Base-by-base conservation (phyloP, 1,140 invertebrate species). In the Bombus turneri region DNA sequence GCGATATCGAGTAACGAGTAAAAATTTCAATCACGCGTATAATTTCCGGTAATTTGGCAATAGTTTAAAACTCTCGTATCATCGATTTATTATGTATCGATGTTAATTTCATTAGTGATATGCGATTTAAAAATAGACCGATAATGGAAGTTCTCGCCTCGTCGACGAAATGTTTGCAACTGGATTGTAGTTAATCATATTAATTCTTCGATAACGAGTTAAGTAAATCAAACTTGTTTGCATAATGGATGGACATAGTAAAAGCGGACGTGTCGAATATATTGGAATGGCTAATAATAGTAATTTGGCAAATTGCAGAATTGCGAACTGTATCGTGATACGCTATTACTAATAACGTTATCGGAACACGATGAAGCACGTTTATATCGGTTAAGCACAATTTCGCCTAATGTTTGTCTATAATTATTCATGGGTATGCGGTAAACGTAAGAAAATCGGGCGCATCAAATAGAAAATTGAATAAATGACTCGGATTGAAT, bases 221-320 rank as follows among this genome's bases (percentile, higher is more conserved):
- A 88, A 89, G 85, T 88, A 88, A 88, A 88, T 88, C 85, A 59
- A 78, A 80, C 76, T 43, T 71, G 87, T 86, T 81, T 80, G 80
- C 80, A 43, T 79, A 86, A 86, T 72, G 83, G 39, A 64, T 57
- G 66, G 47, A n/a, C 9, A 41, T 72, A 34, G 77, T 80, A 80
- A 80, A 80, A 85, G 75, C 34, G 64, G 34, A 39, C 64, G 41
- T 57, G 37, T 25, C 68, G 83, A 71, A 62, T 43, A 41, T 80
- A 85, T 80, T 72, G 76, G 64, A 80, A 71, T 43, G 34, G 41
- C 57, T 85, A 85, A 80, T 85, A 85, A 80, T 80, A 79, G 77
- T 31, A 85, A 85, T 80, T 73, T 57, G 53, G 41, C 57, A 79
- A 85, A 85, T 85, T 80, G 66, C 83, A 59, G 57, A 79, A 79